A percentile compares a stretch with the other conserved stretches of the same genome.
Conservation (phyloP, 2,113 vertebrate species). For the Crocuta crocuta region DNA sequence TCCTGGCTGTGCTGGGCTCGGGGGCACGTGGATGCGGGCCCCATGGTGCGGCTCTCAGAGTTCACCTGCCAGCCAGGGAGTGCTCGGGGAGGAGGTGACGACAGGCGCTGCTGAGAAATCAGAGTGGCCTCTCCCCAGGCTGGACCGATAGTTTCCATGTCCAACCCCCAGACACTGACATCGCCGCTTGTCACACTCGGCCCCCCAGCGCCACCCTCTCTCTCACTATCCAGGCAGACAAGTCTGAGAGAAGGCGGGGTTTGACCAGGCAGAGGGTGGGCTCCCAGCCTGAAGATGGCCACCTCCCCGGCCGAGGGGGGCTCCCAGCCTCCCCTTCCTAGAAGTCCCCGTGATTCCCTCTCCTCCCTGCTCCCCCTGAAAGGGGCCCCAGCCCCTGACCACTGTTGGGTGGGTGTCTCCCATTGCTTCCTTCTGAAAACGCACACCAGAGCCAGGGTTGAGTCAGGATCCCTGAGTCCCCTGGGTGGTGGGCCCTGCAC, state of each 20-base stretch:
- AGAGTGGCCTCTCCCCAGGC: neutral
- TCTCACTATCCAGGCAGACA: neutral
- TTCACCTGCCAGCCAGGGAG: neutral
- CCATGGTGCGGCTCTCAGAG: accelerated
- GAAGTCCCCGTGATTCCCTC: accelerated
- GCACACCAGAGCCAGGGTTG: neutral
- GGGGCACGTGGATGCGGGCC: neutral
- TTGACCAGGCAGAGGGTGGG: neutral
- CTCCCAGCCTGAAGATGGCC: neutral
- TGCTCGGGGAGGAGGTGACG: neutral
- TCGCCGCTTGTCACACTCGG: neutral
- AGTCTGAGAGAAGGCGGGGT: neutral
- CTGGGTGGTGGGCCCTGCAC: neutral
- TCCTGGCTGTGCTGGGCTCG: neutral
- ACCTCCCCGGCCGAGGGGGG: neutral
- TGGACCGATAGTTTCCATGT: neutral
- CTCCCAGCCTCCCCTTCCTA: neutral
- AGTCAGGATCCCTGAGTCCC: neutral
- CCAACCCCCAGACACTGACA: neutral
- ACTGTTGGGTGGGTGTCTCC: accelerated
- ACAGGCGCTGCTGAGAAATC: neutral
- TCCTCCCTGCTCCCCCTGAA: neutral
- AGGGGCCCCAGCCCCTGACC: neutral
- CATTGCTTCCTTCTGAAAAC: neutral
- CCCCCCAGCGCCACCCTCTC: neutral